Base-by-base conservation (phyloP, 2,113 vertebrate genomes). In the Zapornia atra region DNA sequence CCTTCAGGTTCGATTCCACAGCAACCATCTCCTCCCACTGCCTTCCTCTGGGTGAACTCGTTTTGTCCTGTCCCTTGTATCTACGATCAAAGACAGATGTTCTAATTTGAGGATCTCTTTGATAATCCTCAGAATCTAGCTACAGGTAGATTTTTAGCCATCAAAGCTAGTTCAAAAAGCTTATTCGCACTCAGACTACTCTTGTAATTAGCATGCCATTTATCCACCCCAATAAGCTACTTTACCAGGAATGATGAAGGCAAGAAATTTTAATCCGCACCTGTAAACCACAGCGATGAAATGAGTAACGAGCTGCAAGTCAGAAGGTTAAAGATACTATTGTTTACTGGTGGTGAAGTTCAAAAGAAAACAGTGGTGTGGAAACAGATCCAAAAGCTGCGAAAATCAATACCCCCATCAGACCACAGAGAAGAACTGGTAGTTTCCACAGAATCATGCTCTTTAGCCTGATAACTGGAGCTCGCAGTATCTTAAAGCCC, bases 131-230 rank as follows among this genome's bases (percentile, higher is more conserved):
- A 87, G 80, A 72, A 93, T 68, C 28, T 36, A 90, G 61, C 80
- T 94, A 90, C 65, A 94, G 94, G 94, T 96, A 82, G 87, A 76
- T 92, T 93, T 91, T 83, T 72, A 72, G 57, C 77, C 90, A 92
- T 95, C 94, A 95, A 95, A 93, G 88, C 54, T 46, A 61, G 81
- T 77, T 96, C 84, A 88, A 94, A 71, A 63, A 93, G 70, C 82
- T 94, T 89, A 50, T 92, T 85, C 87, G 89, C 82, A 72, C 66
- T 77, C 66, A 77, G 79, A 81, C 71, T 87, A 7, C 92, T 93
- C 89, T 82, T 76, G 66, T 94, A 94, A 96, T 95, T 95, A 91
- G 61, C 14, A 19, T 73, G 59, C 34, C 87, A 65, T 68, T 91
- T 87, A 87, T 59, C 77, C 93, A 80, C 72, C 57, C n/a, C 73